Percentiles rank a stretch among this genome's conserved stretches.
phyloP scores from a whole-genome alignment of 2,888 invertebrate species.

The Conistra vaccinii region DNA sequence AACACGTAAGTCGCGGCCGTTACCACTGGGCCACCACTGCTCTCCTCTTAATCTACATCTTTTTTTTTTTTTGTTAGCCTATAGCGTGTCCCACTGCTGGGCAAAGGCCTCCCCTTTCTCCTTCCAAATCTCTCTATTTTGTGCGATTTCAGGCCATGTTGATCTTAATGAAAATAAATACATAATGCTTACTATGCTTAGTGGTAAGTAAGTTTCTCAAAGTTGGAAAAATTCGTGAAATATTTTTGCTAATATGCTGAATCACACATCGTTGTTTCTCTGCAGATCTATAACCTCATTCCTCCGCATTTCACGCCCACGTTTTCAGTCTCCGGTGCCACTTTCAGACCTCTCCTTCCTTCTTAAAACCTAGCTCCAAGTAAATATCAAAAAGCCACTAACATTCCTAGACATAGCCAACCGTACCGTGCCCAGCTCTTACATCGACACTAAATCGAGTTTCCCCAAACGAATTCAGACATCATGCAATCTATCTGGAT shows the following conservation, averaged over 20 bases:
- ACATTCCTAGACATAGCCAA: background rate
- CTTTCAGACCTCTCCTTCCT: background rate
- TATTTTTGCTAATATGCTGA: background rate
- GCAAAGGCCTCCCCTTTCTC: too few relatives aligned
- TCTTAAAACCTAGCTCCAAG: background rate
- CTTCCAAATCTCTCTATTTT: too few relatives aligned
- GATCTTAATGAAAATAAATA: too few relatives aligned
- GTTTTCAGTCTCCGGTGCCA: too few relatives aligned
- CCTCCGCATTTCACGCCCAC: too few relatives aligned
- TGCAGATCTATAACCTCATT: background rate
- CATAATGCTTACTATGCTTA: background rate
- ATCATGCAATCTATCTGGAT: slow-evolving; percentile 44
- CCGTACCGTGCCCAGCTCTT: background rate
- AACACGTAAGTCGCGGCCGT: too few relatives aligned
- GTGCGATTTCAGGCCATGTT: too few relatives aligned
- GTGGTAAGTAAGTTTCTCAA: background rate
- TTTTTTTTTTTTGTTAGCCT: too few relatives aligned
- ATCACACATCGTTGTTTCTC: background rate
- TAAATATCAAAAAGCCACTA: background rate
- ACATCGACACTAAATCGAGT: slow-evolving; percentile 44
- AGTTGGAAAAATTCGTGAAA: background rate
- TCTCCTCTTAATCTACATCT: too few relatives aligned
- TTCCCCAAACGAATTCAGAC: slow-evolving; percentile 35
- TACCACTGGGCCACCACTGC: too few relatives aligned
- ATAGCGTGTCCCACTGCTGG: too few relatives aligned